Conservation (phyloP, 1,140 invertebrate genomes). For the Pachypeltis micranthus region DNA sequence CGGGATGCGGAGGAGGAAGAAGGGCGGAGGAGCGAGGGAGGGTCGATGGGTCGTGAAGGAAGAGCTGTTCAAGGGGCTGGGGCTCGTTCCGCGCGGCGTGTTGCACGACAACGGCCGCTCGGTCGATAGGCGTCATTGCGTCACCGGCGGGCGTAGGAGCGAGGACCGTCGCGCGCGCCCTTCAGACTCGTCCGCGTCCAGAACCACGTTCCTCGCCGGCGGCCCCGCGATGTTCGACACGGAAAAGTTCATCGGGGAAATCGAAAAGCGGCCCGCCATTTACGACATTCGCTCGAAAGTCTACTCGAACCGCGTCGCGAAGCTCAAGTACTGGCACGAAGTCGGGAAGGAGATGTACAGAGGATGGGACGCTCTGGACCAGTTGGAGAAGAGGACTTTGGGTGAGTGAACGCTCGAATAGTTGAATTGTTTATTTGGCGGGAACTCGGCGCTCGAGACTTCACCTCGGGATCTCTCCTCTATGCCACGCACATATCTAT, state of each 20-base stretch:
- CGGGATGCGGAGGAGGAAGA: not conserved
- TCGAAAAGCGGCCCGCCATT: constrained; percentile 7
- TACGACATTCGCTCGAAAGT: constrained; percentile 6
- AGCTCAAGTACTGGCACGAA: constrained; percentile 8
- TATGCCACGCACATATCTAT: no score
- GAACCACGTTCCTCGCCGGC: not conserved
- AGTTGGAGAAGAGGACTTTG: not conserved
- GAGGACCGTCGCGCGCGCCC: not conserved
- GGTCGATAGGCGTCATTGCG: constrained; percentile 13
- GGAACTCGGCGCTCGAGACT: no score
- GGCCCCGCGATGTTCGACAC: constrained; percentile 9
- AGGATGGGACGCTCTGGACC: constrained; percentile 1
- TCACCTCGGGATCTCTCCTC: no score
- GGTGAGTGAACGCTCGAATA: no score
- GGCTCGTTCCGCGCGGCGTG: constrained; percentile 10
- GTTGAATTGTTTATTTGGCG: no score
- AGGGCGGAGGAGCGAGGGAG: not conserved
- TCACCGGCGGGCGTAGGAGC: not conserved
- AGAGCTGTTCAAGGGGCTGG: constrained; percentile 8
- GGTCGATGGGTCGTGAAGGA: constrained; percentile 5
- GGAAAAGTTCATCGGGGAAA: constrained; percentile 11
- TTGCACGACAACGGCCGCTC: constrained; percentile 4
- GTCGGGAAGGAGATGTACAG: constrained; percentile 10
- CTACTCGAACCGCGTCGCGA: constrained; percentile 6
- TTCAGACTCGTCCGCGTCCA: not conserved